phyloP scores from a whole-genome alignment of 2,797 vertebrate genomes.

The Premnoplex brunnescens region DNA sequence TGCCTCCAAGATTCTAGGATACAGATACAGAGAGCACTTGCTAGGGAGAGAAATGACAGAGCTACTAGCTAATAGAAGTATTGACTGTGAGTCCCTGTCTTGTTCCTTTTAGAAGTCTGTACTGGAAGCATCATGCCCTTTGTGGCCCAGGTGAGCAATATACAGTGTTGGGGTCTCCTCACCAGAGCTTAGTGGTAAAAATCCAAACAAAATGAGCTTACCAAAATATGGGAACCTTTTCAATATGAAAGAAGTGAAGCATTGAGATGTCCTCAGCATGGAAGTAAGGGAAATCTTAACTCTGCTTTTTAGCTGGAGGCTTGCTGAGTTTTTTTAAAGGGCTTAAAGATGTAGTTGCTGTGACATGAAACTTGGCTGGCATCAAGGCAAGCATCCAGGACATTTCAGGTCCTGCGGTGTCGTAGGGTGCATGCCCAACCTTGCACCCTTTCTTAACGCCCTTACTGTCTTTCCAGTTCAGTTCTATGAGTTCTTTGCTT shows the following conservation, averaged over 20 bases:
- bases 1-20: not conserved
- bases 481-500: not conserved
- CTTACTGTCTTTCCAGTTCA: not conserved
- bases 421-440: not conserved
- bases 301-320: not conserved
- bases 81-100: not conserved
- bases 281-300: not conserved
- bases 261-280: not conserved
- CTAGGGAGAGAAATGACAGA: not conserved
- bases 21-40: not conserved
- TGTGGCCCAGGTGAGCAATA: not conserved
- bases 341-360: not conserved
- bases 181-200: not conserved
- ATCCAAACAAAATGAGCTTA: not conserved
- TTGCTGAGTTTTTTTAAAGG: not conserved
- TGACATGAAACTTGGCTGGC: not conserved
- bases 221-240: not conserved
- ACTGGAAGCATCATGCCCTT: not conserved
- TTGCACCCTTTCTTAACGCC: not conserved
- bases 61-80: not conserved
- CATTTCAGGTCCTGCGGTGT: not conserved
- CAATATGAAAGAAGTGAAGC: not conserved
- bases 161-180: not conserved
- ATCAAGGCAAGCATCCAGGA: not conserved
- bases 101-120: not conserved